A percentile compares a stretch with the other conserved stretches of the same genome.
Conservation (phyloP, 2,797 vertebrate genomes). For the Lacerta bilineata region DNA sequence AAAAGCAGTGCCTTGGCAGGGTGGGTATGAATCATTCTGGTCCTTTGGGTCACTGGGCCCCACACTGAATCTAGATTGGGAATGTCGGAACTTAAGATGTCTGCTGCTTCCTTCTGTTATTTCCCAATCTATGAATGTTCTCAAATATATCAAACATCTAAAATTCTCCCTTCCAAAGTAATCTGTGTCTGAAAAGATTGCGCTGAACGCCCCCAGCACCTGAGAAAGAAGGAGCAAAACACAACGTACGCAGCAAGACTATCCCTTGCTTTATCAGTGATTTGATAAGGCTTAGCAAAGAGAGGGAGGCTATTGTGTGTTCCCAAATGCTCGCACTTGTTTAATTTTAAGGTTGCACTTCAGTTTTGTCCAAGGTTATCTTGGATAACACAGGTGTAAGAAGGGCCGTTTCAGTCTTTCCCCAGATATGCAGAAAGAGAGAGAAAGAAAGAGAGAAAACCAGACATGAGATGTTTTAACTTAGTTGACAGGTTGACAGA, state of each 20-base stretch:
- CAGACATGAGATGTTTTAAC: slow-evolving; percentile 20
- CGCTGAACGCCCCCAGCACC: neutral
- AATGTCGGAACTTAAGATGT: neutral
- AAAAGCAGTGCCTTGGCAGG: neutral
- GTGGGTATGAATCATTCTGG: neutral
- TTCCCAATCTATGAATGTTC: neutral
- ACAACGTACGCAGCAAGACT: neutral
- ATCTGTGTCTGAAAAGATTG: neutral
- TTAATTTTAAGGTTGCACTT: slow-evolving; percentile 25
- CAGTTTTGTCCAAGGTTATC: slow-evolving; percentile 50
- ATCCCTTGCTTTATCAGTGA: neutral
- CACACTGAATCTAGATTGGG: neutral
- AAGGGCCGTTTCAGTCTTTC: slow-evolving; percentile 21
- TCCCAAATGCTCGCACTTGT: slow-evolving; percentile 16
- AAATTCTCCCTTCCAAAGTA: slow-evolving; percentile 23
- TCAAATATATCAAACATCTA: slow-evolving; percentile 10
- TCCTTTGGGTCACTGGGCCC: neutral
- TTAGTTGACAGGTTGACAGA: neutral
- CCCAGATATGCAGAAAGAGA: too few relatives aligned
- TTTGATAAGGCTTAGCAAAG: slow-evolving; percentile 38
- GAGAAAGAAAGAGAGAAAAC: neutral
- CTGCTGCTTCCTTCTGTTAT: neutral
- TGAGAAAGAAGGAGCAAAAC: slow-evolving; percentile 9
- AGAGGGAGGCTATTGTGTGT: rapidly evolving
- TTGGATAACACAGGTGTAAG: slow-evolving; percentile 31